Evolutionary conservation across 2,113 vertebrate genomes (phyloP).

Genomic region (Plecturocebus donacophilus): DNA sequence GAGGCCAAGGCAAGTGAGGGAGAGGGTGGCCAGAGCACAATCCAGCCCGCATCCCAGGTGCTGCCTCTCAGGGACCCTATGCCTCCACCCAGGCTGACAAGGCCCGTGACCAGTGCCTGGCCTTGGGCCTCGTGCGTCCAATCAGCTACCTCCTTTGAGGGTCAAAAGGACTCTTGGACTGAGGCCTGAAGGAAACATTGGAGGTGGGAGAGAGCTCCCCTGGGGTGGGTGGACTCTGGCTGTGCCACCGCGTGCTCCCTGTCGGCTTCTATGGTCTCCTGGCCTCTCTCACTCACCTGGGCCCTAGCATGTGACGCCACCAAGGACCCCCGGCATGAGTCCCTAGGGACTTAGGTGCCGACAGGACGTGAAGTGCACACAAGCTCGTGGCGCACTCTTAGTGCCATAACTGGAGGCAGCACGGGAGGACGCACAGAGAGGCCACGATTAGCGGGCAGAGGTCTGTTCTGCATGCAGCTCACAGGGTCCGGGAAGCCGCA

Average conservation of each 20-base stretch:
- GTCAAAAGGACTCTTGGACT: neutral
- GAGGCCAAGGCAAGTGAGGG: neutral
- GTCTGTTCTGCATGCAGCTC: neutral
- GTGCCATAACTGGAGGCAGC: fast-evolving
- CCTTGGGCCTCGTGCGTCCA: neutral
- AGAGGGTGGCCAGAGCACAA: neutral
- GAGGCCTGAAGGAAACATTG: neutral
- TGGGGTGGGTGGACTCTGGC: no score
- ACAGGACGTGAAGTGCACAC: neutral
- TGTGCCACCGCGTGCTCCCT: fast-evolving
- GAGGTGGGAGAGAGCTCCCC: neutral
- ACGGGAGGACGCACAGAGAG: fast-evolving
- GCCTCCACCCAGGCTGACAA: neutral
- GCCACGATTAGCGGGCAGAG: fast-evolving
- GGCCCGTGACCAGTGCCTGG: fast-evolving
- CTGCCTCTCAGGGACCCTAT: neutral
- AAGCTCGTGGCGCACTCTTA: fast-evolving
- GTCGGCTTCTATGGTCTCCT: neutral
- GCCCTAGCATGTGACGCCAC: neutral
- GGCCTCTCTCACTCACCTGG: fast-evolving
- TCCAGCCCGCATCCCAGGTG: fast-evolving
- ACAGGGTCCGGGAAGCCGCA: neutral
- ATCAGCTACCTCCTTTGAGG: no score
- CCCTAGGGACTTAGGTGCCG: no score
- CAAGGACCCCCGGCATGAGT: neutral